These are phyloP conservation scores for Lymantria monacha DNA, from an alignment of 2,888 invertebrate genomes.

Conservation along the genomic window DNA sequence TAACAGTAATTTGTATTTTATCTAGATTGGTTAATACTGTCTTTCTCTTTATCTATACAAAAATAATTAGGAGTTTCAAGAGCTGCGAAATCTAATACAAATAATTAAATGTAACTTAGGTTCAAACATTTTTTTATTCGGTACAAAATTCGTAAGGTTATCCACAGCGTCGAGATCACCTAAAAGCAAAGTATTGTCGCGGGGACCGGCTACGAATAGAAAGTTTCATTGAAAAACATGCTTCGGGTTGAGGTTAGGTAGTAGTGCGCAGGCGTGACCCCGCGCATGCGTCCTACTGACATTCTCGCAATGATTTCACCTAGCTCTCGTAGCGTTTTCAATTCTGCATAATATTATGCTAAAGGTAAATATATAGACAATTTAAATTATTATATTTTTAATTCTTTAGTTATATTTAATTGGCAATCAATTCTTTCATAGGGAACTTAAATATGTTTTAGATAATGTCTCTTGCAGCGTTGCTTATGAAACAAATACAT, in stretches of 20 bases:
- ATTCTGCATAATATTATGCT: conserved; percentile 49
- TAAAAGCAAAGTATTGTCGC: conserved; percentile 64
- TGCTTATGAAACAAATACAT: no score
- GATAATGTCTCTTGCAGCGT: no score
- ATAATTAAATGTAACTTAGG: background rate
- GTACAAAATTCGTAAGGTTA: conserved; percentile 27
- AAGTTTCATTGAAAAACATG: conserved; percentile 80
- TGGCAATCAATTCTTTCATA: no score
- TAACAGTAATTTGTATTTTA: no score
- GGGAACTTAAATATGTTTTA: no score
- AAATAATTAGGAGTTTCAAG: no score
- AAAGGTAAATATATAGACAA: conserved; percentile 27
- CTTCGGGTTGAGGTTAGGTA: conserved; percentile 77
- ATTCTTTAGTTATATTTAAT: no score
- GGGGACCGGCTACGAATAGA: conserved; percentile 57
- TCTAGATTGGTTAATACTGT: no score
- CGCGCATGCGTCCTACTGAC: conserved; percentile 55
- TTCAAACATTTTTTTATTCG: conserved; percentile 15
- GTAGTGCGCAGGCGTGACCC: conserved; percentile 65
- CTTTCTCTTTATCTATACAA: no score
- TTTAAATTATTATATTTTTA: conserved; percentile 17
- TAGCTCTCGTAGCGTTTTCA: conserved; percentile 61
- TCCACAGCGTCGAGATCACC: conserved; percentile 46
- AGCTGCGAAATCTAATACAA: no score
- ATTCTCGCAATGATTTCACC: conserved; percentile 74